Evolutionary conservation across 2,113 vertebrate genomes (phyloP), one percentile per base, ranked within the genome.

Genomic region (Cavia porcellus): DNA sequence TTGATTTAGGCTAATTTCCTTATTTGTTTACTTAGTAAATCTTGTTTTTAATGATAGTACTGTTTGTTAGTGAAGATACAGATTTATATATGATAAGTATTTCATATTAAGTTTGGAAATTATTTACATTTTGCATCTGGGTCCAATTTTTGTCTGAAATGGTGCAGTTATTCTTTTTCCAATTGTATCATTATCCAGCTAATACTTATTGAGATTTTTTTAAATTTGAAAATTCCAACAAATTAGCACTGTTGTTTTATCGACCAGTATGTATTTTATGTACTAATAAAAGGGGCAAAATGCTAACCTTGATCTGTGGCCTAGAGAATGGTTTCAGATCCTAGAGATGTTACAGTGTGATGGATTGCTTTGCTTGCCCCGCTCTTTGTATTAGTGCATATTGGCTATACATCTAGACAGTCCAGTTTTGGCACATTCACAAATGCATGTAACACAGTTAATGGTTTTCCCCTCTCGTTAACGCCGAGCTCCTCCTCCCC

Each of bases 61-160:
- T 64, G 4, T 80, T 32, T 82, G 32, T 70, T 94, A 81, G 42
- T 87, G 52, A 95, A 83, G 13, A 5, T 88, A 17, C 57, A 55
- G 35, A 28, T 86, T 92, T 92, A 38, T 68, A 3, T 68, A 30
- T 66, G 19, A 62, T 91, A 77, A 64, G 68, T 68, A 45, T 61
- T 94, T 89, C 45, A 72, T 91, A 72, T 24, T 89, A 52, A 84
- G 52, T 89, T 42, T 66, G 32, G 20, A 45, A 3, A 57, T 35
- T 81, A 35, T 59, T 79, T 86, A 59, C 83, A 85, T 77, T 50
- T 89, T 83, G 30, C 7, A 45, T 82, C 42, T 86, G 68, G 68
- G 8, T n/a, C 15, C 47, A 25, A 17, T 92, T 95, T 93, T 89
- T 94, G 79, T 55, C n/a, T 57, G 85, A 92, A 94, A 50, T 94